Conservation (phyloP, 2,113 vertebrate genomes). For the Setophaga coronata region DNA sequence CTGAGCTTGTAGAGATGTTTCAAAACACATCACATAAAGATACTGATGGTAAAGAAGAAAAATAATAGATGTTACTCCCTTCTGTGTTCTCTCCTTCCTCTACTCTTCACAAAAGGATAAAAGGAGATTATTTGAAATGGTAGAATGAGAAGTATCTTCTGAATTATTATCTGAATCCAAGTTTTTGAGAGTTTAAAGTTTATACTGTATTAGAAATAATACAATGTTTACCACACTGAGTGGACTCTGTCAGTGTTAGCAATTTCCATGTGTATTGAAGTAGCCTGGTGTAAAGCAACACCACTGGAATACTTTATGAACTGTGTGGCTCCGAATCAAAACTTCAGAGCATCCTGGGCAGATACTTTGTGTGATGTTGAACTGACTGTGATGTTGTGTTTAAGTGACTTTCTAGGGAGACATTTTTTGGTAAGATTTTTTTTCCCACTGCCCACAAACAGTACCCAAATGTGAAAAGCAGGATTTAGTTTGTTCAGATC, state of each 20-base stretch:
- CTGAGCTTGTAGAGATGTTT: background rate
- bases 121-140: background rate
- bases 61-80: background rate
- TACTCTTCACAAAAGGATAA: background rate
- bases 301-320: background rate
- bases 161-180: background rate
- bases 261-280: background rate
- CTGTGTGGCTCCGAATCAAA: background rate
- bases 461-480: background rate
- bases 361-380: background rate
- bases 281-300: background rate
- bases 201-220: background rate
- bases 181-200: background rate
- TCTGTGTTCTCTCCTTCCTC: background rate
- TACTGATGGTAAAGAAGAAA: background rate
- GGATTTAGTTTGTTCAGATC: background rate
- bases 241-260: background rate
- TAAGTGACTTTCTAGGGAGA: background rate
- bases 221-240: accelerated
- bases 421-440: background rate
- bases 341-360: background rate
- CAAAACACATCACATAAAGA: background rate
- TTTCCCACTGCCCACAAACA: background rate
- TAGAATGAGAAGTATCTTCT: background rate
- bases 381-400: background rate